phyloP scores from a whole-genome alignment of 2,797 vertebrate species.

The Notamacropus eugenii region DNA sequence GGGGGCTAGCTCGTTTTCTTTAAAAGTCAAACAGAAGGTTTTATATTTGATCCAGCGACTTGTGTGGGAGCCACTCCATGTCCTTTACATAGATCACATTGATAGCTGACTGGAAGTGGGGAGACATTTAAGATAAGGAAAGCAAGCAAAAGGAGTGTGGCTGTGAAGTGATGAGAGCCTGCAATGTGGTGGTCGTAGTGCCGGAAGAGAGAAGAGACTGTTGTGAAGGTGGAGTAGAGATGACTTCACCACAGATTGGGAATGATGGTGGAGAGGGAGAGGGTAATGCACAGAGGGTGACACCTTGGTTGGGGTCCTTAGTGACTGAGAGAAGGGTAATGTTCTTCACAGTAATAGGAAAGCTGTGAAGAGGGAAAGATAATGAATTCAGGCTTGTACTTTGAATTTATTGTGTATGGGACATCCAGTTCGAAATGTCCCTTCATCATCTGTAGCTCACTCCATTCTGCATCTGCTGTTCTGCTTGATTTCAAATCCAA shows the following conservation, averaged over 20 bases:
- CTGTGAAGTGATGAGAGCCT: background rate
- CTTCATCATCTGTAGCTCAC: background rate
- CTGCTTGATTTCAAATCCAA: background rate
- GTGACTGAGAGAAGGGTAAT: too few relatives aligned
- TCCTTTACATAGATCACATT: too few relatives aligned
- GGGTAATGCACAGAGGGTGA: background rate
- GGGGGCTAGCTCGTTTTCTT: too few relatives aligned
- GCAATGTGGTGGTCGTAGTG: background rate
- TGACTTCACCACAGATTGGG: background rate
- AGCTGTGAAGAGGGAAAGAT: background rate
- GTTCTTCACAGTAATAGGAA: background rate
- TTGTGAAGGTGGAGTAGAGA: background rate
- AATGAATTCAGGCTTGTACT: background rate
- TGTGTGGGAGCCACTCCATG: too few relatives aligned
- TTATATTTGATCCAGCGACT: too few relatives aligned
- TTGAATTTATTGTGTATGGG: background rate
- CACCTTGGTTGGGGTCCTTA: background rate
- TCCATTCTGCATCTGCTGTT: background rate
- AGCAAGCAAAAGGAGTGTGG: background rate
- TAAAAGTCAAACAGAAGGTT: too few relatives aligned
- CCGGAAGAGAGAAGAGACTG: background rate
- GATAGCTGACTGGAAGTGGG: too few relatives aligned
- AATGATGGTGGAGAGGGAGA: background rate
- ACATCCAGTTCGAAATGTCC: background rate
- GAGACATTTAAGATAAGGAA: background rate